phyloP scores from a whole-genome alignment of 1,140 invertebrate genomes.

The Bombyx mori region DNA sequence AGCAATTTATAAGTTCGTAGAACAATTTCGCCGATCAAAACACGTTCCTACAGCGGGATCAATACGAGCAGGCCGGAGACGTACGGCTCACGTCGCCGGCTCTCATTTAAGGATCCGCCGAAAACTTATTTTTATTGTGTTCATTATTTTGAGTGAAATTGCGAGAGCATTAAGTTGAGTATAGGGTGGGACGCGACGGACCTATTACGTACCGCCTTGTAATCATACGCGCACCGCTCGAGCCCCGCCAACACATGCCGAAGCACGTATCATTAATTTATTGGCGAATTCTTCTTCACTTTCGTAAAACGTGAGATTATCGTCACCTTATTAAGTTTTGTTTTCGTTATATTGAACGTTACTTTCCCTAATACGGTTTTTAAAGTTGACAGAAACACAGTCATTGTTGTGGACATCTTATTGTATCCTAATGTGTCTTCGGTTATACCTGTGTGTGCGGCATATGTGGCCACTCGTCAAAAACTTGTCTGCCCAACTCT shows the following conservation, averaged over 20 bases:
- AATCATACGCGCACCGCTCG: conserved; percentile 37
- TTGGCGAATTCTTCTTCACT: conserved; percentile 35
- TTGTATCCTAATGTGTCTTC: no score
- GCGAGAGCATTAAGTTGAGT: conserved; percentile 67
- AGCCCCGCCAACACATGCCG: conserved; percentile 22
- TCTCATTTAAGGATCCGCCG: conserved; percentile 51
- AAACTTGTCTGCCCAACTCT: conserved; percentile 43
- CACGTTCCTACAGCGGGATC: conserved; percentile 21
- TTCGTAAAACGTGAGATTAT: neutral
- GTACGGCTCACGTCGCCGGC: conserved; percentile 40
- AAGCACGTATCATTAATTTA: conserved; percentile 59
- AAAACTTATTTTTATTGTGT: conserved; percentile 61
- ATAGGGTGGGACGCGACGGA: conserved; percentile 57
- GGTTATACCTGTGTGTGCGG: conserved; percentile 2
- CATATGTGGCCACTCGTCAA: conserved; percentile 26
- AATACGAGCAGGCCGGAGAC: conserved; percentile 27
- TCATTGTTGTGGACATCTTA: no score
- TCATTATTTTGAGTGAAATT: conserved; percentile 67
- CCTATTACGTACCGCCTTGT: conserved; percentile 53
- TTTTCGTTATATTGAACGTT: no score
- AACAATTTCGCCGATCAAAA: conserved; percentile 33
- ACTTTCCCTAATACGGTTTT: no score
- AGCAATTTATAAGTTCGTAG: conserved; percentile 33
- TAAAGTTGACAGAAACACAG: no score
- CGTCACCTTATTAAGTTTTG: no score